Conservation (phyloP, 1,140 invertebrate genomes). For the Steinernema feltiae region DNA sequence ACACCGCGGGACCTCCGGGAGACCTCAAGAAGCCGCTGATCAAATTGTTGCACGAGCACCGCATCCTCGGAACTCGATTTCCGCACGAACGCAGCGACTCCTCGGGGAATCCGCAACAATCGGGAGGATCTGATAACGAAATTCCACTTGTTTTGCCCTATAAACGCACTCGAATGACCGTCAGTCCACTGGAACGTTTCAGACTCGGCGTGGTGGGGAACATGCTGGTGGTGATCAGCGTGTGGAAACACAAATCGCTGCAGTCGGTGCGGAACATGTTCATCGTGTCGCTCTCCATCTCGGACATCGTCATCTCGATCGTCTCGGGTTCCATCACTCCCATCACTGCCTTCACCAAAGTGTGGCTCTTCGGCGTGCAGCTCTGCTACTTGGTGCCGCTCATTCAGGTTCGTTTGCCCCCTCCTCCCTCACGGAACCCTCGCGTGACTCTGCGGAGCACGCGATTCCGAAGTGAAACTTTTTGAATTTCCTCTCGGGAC, state of each 20-base stretch:
- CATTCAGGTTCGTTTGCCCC: constrained; percentile 65
- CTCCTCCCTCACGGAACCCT: not conserved
- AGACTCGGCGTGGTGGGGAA: constrained; percentile 37
- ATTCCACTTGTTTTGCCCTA: no score
- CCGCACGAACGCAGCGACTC: no score
- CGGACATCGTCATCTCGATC: constrained; percentile 35
- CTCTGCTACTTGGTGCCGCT: constrained; percentile 88
- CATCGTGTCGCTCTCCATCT: constrained; percentile 36
- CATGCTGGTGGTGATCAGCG: constrained; percentile 28
- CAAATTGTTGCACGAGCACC: not conserved
- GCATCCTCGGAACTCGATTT: no score
- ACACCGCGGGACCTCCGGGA: not conserved
- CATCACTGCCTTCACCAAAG: constrained; percentile 45
- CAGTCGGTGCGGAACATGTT: constrained; percentile 41
- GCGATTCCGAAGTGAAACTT: not conserved
- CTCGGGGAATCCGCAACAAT: no score
- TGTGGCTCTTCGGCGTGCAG: constrained; percentile 80
- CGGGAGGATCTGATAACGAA: no score
- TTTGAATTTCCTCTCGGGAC: not conserved
- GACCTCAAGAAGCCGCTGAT: not conserved
- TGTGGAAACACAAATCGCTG: constrained; percentile 24
- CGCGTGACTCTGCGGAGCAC: not conserved
- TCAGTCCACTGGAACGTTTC: constrained; percentile 5
- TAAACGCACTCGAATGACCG: no score
- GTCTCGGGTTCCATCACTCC: constrained; percentile 40